Evolutionary conservation across 2,113 vertebrate species (phyloP), one percentile per base, ranked within the genome.

Genomic region (Cinclus cinclus): DNA sequence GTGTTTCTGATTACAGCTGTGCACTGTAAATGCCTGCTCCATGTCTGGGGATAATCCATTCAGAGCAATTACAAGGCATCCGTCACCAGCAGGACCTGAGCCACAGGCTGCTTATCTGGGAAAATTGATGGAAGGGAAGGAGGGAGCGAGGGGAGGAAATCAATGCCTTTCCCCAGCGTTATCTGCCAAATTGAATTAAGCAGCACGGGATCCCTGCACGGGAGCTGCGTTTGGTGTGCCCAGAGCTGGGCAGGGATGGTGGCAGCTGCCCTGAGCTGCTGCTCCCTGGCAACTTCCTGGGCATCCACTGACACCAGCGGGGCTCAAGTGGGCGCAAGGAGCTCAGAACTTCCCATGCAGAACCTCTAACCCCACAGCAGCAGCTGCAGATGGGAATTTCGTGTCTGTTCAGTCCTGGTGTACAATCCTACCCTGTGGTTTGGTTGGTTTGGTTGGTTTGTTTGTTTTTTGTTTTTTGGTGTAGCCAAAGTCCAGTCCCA

Each of bases 11-110:
- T 92, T 91, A 89, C 89, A 91, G 94, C 96, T 79, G 84, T 75
- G 93, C 91, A 37, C 95, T 84, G 91, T 60, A 78, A 91, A 65
- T 82, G 94, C 94, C 87, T 95, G 95, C 89, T 68, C 58, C 84
- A 83, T 94, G 95, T 91, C 93, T 95, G 93, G 77, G 85, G 95
- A 92, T 95, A 93, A 96, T 95, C 95, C 95, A 94, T 95, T 95
- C 89, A 73, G 74, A 95, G 96, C 96, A 95, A 95, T 95, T 91
- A 94, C 93, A 85, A 95, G 93, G 93, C 89, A 95, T 95, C 95
- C 77, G 18, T 95, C 94, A 96, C 83, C 94, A 95, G 94, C 93
- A 76, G 96, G 94, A 95, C 31, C 96, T 69, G 94, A 95, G 91
- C 96, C 95, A 96, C 81, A 74, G 95, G 95, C 96, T 89, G 90